Base-by-base conservation (phyloP, 2,797 vertebrate genomes). In the Betta splendens region DNA sequence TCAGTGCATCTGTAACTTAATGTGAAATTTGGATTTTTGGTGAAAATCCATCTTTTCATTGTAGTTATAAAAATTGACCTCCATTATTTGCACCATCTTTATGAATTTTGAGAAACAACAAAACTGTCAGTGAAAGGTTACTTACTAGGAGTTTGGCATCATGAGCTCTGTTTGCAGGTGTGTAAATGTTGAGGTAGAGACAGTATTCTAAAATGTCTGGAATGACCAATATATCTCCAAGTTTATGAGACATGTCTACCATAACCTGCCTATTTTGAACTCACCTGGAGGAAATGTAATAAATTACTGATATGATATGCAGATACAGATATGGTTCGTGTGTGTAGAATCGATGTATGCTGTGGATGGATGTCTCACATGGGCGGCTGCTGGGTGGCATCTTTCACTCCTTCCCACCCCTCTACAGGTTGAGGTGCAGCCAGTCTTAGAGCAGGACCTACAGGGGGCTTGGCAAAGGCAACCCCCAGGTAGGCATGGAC, bases 131-230 rank as follows among this genome's bases (percentile, higher is more conserved):
- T 5, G 21, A 68, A 28, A 38, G 25, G 2, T 42, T 66, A n/a
- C 85, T 84, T 86, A 91, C 89, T 44, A 91, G 89, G 9, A 92
- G 70, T 38, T 87, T 90, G 46, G 77, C 61, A 63, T 79, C 28
- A n/a, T 40, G 57, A 33, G 60, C 44, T 69, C 81, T 81, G 48
- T 76, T 81, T 31, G 84, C 87, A 50, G 91, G 89, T 22, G 87
- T 87, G 77, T 89, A 93, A 46, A 93, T 85, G 46, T 93, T 91
- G 43, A 93, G 88, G 76, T 92, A 93, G 43, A 93, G 87, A 26
- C 92, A 93, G 79, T 93, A 91, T 54, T 93, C 92, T n/a, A 92
- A 93, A 44, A 90, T 22, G 2, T 35, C 74, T 25, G 84, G 84
- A 11, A n/a, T n/a, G n/a, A n/a, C n/a, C n/a, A n/a, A n/a, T n/a